phyloP scores from a whole-genome alignment of 2,888 invertebrate species.

The Malthinus flaveolus region DNA sequence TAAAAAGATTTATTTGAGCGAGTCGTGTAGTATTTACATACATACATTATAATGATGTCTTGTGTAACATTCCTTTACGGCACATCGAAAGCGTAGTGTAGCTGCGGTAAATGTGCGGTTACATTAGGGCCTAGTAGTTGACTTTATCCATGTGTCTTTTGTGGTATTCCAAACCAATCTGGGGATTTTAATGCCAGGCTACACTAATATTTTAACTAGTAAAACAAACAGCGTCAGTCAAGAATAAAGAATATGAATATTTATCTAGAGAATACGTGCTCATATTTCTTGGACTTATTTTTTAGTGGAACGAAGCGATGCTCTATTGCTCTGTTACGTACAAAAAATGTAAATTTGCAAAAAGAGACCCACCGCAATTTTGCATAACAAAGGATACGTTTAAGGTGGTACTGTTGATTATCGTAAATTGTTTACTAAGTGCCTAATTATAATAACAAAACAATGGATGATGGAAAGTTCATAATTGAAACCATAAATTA shows the following conservation, averaged over 20 bases:
- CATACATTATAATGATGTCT: slow-evolving; percentile 12
- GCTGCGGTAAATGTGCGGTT: slow-evolving; percentile 21
- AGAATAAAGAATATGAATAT: background rate
- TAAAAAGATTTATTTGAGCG: slow-evolving; percentile 1
- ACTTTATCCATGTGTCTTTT: slow-evolving; percentile 27
- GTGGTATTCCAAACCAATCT: slow-evolving; percentile 18
- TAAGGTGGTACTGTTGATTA: no score
- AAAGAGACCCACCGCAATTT: no score
- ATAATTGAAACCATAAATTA: no score
- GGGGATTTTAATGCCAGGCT: slow-evolving; percentile 19
- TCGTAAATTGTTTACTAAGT: no score
- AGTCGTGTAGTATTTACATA: slow-evolving; percentile 13
- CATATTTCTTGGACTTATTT: no score
- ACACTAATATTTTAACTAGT: slow-evolving; percentile 26
- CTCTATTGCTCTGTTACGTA: no score
- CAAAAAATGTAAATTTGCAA: no score
- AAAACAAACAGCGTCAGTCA: slow-evolving; percentile 23
- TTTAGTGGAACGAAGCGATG: no score
- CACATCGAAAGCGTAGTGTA: slow-evolving; percentile 19
- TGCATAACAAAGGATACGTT: no score
- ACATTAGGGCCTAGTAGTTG: slow-evolving; percentile 21
- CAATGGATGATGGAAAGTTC: no score
- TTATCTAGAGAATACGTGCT: no score
- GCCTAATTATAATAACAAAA: no score
- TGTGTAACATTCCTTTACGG: slow-evolving; percentile 13